Base-by-base conservation (phyloP, 2,797 vertebrate species). In the Ficedula albicollis region DNA sequence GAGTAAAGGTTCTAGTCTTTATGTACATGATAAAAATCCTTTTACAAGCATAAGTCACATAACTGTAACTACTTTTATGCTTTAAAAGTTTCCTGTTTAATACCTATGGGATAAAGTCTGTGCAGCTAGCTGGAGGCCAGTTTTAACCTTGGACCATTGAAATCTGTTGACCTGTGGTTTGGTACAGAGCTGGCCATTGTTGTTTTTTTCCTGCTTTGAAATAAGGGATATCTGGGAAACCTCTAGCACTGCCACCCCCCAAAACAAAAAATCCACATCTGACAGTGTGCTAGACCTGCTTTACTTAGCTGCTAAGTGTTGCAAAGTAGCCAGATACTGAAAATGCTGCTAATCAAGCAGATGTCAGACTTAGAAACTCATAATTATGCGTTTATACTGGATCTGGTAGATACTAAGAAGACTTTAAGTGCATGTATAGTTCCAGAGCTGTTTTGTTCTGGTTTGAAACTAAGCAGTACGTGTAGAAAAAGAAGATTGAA, bases 121-220 rank as follows among this genome's bases (percentile, higher is more conserved):
- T 84, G 73, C 30, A 90, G 82, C 76, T 89, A 89, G 79, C 76
- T 94, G 85, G 82, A 91, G 85, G 87, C 87, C 59, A 82, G 2
- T 87, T 95, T 95, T 94, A 95, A 94, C 80, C 69, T 86, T 88
- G 73, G 73, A 68, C 79, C 48, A 91, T 60, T 93, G 93, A 94
- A 94, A 84, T 93, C 84, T 89, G 4, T 78, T 96, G 93, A 94
- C 94, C 91, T 94, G 82, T 94, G 84, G 36, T 91, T 95, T 92
- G 82, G 76, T 94, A 93, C 95, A 93, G 95, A 93, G 89, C 73
- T 95, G 59, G 58, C 62, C 69, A 84, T 91, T 95, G 85, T 81
- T 80, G 56, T 18, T 90, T 84, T 89, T 90, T 91, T 48, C 51
- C 69, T 91, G 36, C 84, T 93, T 93, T 94, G 84, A 93, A 95